Base-by-base conservation (phyloP, 2,797 vertebrate genomes). In the Danionella dracula region DNA sequence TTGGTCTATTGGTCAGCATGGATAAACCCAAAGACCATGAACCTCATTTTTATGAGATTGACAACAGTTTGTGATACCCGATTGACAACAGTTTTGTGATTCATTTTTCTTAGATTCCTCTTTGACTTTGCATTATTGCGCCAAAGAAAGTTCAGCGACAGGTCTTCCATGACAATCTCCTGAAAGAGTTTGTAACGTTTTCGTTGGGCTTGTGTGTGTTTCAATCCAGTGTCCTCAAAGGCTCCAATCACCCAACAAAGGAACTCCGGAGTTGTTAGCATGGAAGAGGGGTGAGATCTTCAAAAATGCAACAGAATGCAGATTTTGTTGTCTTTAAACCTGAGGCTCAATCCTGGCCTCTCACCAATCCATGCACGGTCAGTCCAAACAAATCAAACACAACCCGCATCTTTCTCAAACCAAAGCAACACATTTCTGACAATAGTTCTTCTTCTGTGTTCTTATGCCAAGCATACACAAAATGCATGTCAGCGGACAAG, bases 181-280 rank as follows among this genome's bases (percentile, higher is more conserved):
- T 38, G 44, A 74, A 50, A 59, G 56, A 17, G 57, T 62, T 64
- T 10, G n/a, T 35, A 27, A 27, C 79, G 80, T 84, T 80, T 82
- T 32, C 12, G 78, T 82, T 83, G 72, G 76, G 71, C 66, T 68
- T 37, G n/a, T 48, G 54, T 67, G 46, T 57, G 50, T 61, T 67
- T 57, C 37, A 31, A 23, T 51, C n/a, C 37, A 17, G 29, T 15
- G 34, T 66, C 41, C 62, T 69, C 72, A 68, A 71, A 71, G 57
- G 60, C 76, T 71, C 51, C 45, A 66, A 60, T 77, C 56, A 75
- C 66, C 74, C 64, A 68, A 64, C 23, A 76, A 68, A 78, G 44
- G 40, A 76, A 74, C 78, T 82, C 72, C 65, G 68, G 70, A 72
- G 65, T 71, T 65, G 62, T 74, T 76, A 79, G 69, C 3, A 6